Conservation (phyloP, 2,797 vertebrate genomes). For the Neosalanx taihuensis region DNA sequence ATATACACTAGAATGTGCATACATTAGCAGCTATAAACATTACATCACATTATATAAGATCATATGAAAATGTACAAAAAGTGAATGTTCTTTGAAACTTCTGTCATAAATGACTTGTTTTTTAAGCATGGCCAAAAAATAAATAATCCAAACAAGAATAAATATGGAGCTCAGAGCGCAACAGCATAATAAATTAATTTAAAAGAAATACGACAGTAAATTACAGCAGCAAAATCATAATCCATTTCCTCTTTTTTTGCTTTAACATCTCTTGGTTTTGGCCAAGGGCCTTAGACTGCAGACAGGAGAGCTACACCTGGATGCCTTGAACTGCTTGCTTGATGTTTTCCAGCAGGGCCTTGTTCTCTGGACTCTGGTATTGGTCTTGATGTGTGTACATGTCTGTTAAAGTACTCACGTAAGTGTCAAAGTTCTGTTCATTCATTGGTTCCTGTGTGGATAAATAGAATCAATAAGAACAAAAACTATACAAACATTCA, state of each 20-base stretch:
- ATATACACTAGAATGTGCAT: slow-evolving; percentile 94
- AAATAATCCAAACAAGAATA: slow-evolving; percentile 62
- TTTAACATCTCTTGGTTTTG: slow-evolving; percentile 53
- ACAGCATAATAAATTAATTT: slow-evolving; percentile 56
- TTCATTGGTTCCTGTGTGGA: slow-evolving; percentile 95
- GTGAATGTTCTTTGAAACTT: slow-evolving; percentile 90
- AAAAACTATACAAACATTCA: slow-evolving; percentile 30
- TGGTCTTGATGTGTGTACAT: slow-evolving; percentile 99
- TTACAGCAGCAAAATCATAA: slow-evolving; percentile 89
- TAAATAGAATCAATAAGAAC: slow-evolving; percentile 26
- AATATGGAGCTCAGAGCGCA: slow-evolving; percentile 59
- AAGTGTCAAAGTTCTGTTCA: slow-evolving; percentile 99
- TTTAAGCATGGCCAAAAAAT: slow-evolving; percentile 92
- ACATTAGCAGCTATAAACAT: slow-evolving; percentile 96
- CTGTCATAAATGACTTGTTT: slow-evolving; percentile 80
- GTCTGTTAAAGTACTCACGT: slow-evolving; percentile 99
- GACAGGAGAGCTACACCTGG: slow-evolving; percentile 85
- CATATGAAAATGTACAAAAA: slow-evolving; percentile 99
- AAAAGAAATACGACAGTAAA: slow-evolving; percentile 77
- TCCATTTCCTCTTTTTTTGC: slow-evolving; percentile 63
- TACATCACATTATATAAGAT: slow-evolving; percentile 96
- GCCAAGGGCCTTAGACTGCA: slow-evolving; percentile 68
- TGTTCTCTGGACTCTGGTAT: slow-evolving; percentile 99
- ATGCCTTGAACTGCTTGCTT: slow-evolving; percentile 99
- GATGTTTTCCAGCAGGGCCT: slow-evolving; percentile 99